phyloP scores from a whole-genome alignment of 2,113 vertebrate species.

The Phalacrocorax pelagicus region DNA sequence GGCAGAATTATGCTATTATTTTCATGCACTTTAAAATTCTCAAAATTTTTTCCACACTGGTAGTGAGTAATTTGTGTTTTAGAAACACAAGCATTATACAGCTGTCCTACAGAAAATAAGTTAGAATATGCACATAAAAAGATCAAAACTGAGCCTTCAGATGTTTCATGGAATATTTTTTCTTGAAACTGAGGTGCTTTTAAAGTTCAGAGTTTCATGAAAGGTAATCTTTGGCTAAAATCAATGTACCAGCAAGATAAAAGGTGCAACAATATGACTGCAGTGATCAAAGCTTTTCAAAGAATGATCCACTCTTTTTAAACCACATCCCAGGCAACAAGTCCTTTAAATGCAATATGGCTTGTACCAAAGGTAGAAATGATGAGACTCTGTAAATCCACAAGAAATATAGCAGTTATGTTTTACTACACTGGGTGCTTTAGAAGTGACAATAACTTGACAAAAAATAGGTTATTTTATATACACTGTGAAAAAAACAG shows the following conservation, averaged over 20 bases:
- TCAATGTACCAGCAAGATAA: slow-evolving; percentile 65
- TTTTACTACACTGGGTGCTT: neutral
- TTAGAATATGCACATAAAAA: slow-evolving; percentile 48
- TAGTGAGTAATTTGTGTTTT: neutral
- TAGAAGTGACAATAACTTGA: slow-evolving; percentile 19
- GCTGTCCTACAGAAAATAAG: neutral
- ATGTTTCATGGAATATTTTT: slow-evolving; percentile 43
- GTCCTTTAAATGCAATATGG: slow-evolving; percentile 20
- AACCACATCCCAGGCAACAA: slow-evolving; percentile 37
- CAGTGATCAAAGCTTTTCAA: slow-evolving; percentile 58
- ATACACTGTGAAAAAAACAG: neutral
- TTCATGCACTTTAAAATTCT: neutral
- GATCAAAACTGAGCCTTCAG: slow-evolving; percentile 56
- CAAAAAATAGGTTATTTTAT: slow-evolving; percentile 5
- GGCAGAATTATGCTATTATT: neutral
- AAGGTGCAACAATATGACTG: slow-evolving; percentile 57
- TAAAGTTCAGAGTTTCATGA: slow-evolving; percentile 61
- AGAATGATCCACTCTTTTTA: slow-evolving; percentile 46
- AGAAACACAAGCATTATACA: neutral
- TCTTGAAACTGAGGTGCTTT: slow-evolving; percentile 50
- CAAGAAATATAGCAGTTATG: neutral
- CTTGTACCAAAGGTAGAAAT: slow-evolving; percentile 14
- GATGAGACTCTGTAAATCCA: slow-evolving; percentile 22
- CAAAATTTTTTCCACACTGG: neutral
- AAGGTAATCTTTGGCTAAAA: slow-evolving; percentile 64